These are phyloP conservation scores for Diorhabda carinulata DNA, from an alignment of 1,140 invertebrate genomes.

Conservation along the genomic window DNA sequence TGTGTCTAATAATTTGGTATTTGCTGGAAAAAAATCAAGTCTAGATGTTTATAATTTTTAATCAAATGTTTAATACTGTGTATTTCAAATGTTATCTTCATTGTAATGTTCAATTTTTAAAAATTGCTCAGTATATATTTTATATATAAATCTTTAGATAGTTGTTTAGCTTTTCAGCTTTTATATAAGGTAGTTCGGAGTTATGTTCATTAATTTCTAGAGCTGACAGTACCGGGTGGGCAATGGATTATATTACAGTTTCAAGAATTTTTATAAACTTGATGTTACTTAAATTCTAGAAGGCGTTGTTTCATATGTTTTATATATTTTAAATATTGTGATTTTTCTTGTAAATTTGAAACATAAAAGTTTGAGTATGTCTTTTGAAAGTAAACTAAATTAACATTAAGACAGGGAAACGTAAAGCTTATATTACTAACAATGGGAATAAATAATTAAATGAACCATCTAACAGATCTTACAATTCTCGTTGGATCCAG, in stretches of 20 bases:
- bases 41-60: not conserved
- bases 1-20: slow-evolving; percentile 4
- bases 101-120: slow-evolving; percentile 15
- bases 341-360: no score
- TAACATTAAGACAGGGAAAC: no score
- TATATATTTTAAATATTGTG: no score
- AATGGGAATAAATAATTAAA: no score
- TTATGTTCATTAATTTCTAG: not conserved
- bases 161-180: slow-evolving; percentile 9
- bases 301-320: no score
- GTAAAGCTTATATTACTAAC: no score
- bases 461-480: no score
- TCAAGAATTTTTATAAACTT: not conserved
- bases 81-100: slow-evolving; percentile 9
- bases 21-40: not conserved
- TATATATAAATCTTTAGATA: slow-evolving; percentile 16
- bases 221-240: not conserved
- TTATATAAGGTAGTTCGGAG: not conserved
- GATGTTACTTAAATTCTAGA: no score
- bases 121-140: slow-evolving; percentile 21
- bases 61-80: slow-evolving; percentile 7
- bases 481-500: no score
- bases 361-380: no score
- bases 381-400: no score
- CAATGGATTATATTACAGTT: not conserved